Evolutionary conservation across 2,797 vertebrate species (phyloP), one percentile per base, ranked within the genome.

Genomic region (Gallinago stenura): DNA sequence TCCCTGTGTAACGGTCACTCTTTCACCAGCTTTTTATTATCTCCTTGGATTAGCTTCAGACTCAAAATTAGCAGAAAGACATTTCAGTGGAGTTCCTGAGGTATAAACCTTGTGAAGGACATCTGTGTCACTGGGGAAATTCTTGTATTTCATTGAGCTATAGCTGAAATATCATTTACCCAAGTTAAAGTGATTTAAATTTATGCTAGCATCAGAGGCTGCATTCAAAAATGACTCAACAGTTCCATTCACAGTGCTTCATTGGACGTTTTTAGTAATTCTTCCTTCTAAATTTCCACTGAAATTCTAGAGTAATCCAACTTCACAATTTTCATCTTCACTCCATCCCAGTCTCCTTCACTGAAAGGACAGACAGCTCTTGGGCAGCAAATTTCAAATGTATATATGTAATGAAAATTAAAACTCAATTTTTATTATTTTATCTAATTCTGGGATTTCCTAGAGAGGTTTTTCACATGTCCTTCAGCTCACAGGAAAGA

Each of bases 11-110:
- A 92, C 9, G 22, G 83, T 93, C n/a, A 37, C 24, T 93, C 77
- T 83, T 91, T 50, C 81, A 56, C 78, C 31, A 45, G 51, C 45
- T 90, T 94, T 92, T 89, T 82, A 41, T 87, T 89, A 71, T 87
- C 46, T 90, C 21, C 41, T 95, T 88, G 70, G 35, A 78, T 92
- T 91, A 81, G n/a, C 26, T 83, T 95, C 57, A 79, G 58, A 84
- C 39, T 91, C 58, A 94, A 88, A 96, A 91, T 95, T 90, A 94
- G 25, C 64, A 83, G 70, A 75, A 93, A 84, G 58, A 72, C 17
- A 45, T 87, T 96, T 93, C 73, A 81, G 51, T 72, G 72, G 33
- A 82, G 50, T 82, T 88, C 46, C 62, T 68, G 73, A 84, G 65
- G 35, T 90, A 82, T 35, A 91, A 94, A 93, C 43, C 51, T 69